These are phyloP conservation scores for Echinarachnius parma DNA, from an alignment of 53 echinoderm and acorn worm species.

Conservation along the genomic window DNA sequence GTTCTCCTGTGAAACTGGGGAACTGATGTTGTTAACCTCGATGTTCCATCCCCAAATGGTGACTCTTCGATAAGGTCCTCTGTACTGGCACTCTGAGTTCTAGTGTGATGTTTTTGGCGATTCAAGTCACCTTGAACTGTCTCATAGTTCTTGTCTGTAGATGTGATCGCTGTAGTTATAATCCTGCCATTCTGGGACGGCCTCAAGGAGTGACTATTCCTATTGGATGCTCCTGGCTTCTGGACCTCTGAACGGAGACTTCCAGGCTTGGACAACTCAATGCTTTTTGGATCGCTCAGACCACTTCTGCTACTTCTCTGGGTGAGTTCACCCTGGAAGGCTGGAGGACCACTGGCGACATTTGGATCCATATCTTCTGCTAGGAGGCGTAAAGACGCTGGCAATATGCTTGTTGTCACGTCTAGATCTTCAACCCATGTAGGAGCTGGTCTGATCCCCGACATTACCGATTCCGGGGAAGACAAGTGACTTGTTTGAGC, in stretches of 20 bases:
- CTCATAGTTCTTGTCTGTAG: background rate
- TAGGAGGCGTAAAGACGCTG: slow-evolving; percentile 15
- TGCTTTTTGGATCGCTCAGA: background rate
- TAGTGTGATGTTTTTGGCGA: slow-evolving; percentile 13
- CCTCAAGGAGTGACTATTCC: background rate
- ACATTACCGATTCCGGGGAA: slow-evolving; percentile 26
- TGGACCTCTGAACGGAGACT: slow-evolving; percentile 10
- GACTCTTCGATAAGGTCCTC: slow-evolving; percentile 84
- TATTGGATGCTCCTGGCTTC: background rate
- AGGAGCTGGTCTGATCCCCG: slow-evolving; percentile 24
- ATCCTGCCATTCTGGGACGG: background rate
- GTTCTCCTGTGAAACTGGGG: slow-evolving; percentile 54
- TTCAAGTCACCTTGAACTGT: background rate
- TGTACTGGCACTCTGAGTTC: slow-evolving; percentile 71
- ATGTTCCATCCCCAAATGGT: slow-evolving; percentile 51
- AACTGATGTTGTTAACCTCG: background rate
- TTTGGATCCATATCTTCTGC: background rate
- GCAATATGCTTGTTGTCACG: slow-evolving; percentile 3
- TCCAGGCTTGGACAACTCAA: background rate
- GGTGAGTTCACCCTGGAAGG: background rate
- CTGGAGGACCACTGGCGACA: background rate
- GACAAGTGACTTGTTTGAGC: slow-evolving; percentile 1
- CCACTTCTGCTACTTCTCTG: background rate
- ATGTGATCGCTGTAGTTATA: background rate
- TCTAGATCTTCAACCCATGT: slow-evolving; percentile 47